A percentile compares a stretch with the other conserved stretches of the same genome.
These are phyloP conservation scores for Rhinopomastus cyanomelas DNA, from an alignment of 2,113 vertebrate genomes.

Conservation along the genomic window DNA sequence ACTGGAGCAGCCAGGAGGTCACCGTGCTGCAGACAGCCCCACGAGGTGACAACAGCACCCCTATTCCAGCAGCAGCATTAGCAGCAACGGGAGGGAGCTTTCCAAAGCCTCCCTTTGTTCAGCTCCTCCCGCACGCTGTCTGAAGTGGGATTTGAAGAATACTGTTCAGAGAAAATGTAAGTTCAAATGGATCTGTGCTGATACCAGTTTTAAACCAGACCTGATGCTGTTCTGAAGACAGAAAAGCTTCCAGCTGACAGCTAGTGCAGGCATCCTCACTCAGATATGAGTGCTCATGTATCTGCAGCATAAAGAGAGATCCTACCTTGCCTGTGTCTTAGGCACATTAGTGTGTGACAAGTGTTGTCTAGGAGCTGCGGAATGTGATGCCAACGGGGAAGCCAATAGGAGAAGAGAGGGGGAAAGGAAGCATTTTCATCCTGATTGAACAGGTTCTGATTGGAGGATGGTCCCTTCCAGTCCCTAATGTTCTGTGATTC, in stretches of 20 bases:
- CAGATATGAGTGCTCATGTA: not conserved
- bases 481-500: no score
- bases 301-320: not conserved
- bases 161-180: conserved; percentile 4
- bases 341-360: not conserved
- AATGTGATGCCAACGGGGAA: not conserved
- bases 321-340: not conserved
- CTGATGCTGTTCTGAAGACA: not conserved
- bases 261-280: not conserved
- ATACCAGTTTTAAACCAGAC: conserved; percentile 7
- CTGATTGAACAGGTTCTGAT: not conserved
- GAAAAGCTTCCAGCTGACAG: conserved; percentile 23
- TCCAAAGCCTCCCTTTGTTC: conserved; percentile 18
- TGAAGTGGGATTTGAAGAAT: conserved; percentile 50
- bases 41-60: not conserved
- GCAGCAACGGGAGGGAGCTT: not conserved
- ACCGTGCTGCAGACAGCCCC: not conserved
- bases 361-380: not conserved
- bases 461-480: no score
- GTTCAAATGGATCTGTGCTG: conserved; percentile 7
- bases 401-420: not conserved
- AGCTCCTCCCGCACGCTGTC: conserved; percentile 17
- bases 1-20: not conserved
- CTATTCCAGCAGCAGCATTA: conserved; percentile 3
- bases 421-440: not conserved